Evolutionary conservation across 2,113 vertebrate genomes (phyloP).

Genomic region (Epinephelus fuscoguttatus): DNA sequence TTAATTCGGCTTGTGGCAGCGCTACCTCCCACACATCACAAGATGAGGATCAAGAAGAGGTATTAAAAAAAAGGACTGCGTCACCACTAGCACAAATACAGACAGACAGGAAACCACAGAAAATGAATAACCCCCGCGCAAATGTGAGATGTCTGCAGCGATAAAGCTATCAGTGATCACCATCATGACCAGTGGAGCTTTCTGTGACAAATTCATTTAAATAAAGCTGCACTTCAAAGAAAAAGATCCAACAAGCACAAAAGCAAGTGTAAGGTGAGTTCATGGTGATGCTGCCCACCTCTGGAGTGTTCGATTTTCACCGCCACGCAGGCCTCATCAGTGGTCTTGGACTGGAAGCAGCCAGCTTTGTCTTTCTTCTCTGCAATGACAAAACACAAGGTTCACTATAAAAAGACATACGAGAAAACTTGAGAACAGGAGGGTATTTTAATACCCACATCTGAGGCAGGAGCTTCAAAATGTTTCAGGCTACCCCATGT

Average conservation of each 20-base stretch:
- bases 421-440: neutral
- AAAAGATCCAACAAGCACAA: neutral
- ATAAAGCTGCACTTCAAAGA: neutral
- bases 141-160: neutral
- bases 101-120: neutral
- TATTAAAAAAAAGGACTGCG: neutral
- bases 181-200: neutral
- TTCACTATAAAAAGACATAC: neutral
- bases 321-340: slow-evolving; percentile 80
- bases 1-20: neutral
- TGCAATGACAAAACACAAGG: slow-evolving; percentile 61
- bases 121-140: neutral
- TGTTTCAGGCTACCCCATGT: slow-evolving; percentile 14
- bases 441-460: neutral
- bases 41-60: neutral
- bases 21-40: slow-evolving; percentile 13
- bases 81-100: neutral
- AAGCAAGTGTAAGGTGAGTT: neutral
- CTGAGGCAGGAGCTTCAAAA: slow-evolving; percentile 29
- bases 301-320: slow-evolving; percentile 82
- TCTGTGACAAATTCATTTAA: too few relatives aligned
- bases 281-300: slow-evolving; percentile 60
- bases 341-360: slow-evolving; percentile 75
- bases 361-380: slow-evolving; percentile 74
- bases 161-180: neutral